Conservation (phyloP, 2,113 vertebrate genomes). For the Hyla sarda region DNA sequence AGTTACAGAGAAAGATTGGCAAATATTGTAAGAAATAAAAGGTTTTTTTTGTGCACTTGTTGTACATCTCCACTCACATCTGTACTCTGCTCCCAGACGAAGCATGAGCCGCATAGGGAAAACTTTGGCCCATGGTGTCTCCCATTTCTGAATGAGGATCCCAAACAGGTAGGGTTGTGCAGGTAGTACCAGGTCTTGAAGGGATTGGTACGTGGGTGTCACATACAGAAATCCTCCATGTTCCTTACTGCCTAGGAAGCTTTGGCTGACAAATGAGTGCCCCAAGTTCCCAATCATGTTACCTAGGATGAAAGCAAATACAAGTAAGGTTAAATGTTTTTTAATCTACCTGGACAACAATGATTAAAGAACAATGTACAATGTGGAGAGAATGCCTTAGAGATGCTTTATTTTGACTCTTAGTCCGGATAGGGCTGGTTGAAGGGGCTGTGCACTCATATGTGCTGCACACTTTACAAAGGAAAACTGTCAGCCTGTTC, state of each 20-base stretch:
- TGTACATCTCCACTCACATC: constrained; percentile 82
- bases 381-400: too few relatives aligned
- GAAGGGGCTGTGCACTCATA: too few relatives aligned
- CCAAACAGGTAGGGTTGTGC: constrained; percentile 94
- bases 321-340: neutral
- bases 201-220: constrained; percentile 91
- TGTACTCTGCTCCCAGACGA: constrained; percentile 94
- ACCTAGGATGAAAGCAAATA: constrained; percentile 72
- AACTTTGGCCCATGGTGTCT: constrained; percentile 98
- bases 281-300: constrained; percentile 92
- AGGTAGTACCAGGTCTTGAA: constrained; percentile 94
- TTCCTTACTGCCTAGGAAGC: constrained; percentile 95
- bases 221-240: constrained; percentile 97
- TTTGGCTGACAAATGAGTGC: constrained; percentile 97
- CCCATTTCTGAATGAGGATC: constrained; percentile 98
- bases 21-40: too few relatives aligned
- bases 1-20: too few relatives aligned
- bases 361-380: too few relatives aligned
- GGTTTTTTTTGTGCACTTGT: too few relatives aligned
- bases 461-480: too few relatives aligned
- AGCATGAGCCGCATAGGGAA: constrained; percentile 97
- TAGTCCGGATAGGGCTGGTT: too few relatives aligned
- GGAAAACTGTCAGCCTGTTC: too few relatives aligned
- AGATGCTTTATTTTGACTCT: too few relatives aligned
- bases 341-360: too few relatives aligned